Percentiles rank a stretch among this genome's conserved stretches.
These are phyloP conservation scores for Macrosiphum euphorbiae DNA, from an alignment of 2,888 invertebrate genomes.

Conservation along the genomic window DNA sequence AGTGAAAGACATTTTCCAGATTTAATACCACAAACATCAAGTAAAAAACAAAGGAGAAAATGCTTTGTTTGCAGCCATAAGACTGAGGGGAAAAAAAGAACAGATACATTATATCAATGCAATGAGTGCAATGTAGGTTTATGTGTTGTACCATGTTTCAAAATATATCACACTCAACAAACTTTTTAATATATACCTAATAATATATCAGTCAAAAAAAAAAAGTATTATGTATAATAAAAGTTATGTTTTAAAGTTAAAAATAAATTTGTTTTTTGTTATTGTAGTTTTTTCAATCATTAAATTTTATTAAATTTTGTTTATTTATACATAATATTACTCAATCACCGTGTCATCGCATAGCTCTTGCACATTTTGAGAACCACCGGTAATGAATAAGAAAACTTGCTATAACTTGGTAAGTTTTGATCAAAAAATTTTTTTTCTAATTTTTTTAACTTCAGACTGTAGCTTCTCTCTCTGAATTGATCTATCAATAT, in stretches of 20 bases:
- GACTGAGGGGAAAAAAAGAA: not conserved
- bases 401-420: not conserved
- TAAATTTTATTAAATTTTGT: not conserved
- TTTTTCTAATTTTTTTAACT: not conserved
- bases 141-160: not conserved
- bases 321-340: not conserved
- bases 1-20: not conserved
- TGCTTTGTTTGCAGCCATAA: not conserved
- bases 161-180: not conserved
- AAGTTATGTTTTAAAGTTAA: not conserved
- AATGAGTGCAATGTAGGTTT: slow-evolving; percentile 15
- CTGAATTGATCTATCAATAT: not conserved
- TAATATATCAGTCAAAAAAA: not conserved
- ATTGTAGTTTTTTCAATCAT: not conserved
- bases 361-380: not conserved
- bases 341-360: not conserved
- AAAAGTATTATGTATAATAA: not conserved
- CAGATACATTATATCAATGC: not conserved
- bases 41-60: not conserved
- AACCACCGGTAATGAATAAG: not conserved
- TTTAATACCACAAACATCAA: not conserved
- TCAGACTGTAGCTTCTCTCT: too few relatives aligned
- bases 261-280: not conserved
- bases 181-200: not conserved
- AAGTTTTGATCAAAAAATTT: not conserved